Conservation (phyloP, 1,140 invertebrate genomes). For the Drosophila arawakana region DNA sequence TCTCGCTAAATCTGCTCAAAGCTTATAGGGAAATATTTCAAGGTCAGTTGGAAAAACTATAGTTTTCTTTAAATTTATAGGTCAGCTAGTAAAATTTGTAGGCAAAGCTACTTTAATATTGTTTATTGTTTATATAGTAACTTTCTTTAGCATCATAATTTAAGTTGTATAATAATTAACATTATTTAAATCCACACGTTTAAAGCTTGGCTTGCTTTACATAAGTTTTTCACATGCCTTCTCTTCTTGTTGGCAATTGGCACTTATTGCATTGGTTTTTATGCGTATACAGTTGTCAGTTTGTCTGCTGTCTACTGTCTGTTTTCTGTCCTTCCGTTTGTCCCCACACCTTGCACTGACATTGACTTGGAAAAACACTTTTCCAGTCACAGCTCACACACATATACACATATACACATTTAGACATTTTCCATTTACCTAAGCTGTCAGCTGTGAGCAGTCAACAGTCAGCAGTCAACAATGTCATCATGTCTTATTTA, state of each 20-base stretch:
- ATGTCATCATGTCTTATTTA: conserved; percentile 11
- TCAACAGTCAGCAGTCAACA: conserved; percentile 3
- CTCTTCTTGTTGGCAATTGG: background rate
- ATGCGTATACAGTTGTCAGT: conserved; percentile 18
- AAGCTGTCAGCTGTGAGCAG: conserved; percentile 29
- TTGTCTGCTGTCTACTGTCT: background rate
- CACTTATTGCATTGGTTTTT: conserved; percentile 20
- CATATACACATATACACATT: background rate
- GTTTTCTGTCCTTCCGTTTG: background rate
- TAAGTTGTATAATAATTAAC: no score
- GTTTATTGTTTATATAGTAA: no score
- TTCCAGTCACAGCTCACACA: conserved; percentile 6
- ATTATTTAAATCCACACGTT: no score
- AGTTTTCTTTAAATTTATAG: no score
- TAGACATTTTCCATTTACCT: conserved; percentile 33
- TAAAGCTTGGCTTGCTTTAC: no score
- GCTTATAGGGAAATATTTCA: no score
- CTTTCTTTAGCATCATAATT: no score
- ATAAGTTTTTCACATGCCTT: no score
- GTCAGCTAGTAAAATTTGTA: no score
- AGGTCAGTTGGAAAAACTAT: no score
- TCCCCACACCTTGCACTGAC: conserved; percentile 11
- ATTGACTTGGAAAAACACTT: conserved; percentile 26
- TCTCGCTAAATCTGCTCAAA: no score
- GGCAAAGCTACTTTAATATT: no score